A percentile compares a stretch with the other conserved stretches of the same genome.
Evolutionary conservation across 2,113 vertebrate species (phyloP).

Genomic region (Mormyrus iriodes): DNA sequence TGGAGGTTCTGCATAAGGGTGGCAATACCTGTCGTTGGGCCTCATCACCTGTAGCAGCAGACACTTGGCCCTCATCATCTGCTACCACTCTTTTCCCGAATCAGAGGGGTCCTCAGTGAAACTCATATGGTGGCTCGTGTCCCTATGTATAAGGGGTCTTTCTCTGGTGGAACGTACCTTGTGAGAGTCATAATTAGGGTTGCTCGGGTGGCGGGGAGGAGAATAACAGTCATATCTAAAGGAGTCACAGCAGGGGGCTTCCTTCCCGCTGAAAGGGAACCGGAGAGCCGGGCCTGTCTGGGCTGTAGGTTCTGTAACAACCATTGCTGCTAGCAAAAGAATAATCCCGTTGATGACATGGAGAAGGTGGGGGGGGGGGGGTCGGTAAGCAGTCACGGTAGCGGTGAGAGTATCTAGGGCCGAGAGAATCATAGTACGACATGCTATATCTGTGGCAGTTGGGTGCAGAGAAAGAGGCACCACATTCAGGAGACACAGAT

Average conservation of each 20-base stretch:
- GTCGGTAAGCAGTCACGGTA: background rate
- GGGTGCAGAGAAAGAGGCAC: background rate
- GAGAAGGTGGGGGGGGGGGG: background rate
- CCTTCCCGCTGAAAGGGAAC: background rate
- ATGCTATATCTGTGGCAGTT: background rate
- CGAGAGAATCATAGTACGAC: background rate
- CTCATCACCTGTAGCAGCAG: constrained; percentile 14
- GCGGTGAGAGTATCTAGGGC: background rate
- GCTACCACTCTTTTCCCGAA: constrained; percentile 19
- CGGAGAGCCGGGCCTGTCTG: background rate
- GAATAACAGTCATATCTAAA: background rate
- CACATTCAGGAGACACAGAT: background rate
- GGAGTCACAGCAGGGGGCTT: background rate
- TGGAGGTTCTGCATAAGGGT: background rate
- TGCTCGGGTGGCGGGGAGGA: background rate
- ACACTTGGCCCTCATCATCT: constrained; percentile 23
- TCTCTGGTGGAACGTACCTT: background rate
- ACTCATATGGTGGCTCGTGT: background rate
- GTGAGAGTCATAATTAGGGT: background rate
- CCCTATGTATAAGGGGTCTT: background rate
- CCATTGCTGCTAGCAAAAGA: background rate
- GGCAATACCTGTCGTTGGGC: constrained; percentile 13
- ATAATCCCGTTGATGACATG: background rate
- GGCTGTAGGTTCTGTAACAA: background rate
- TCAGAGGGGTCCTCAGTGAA: background rate